These are phyloP conservation scores for Syritta pipiens DNA, from an alignment of 2,888 invertebrate species.

Conservation along the genomic window DNA sequence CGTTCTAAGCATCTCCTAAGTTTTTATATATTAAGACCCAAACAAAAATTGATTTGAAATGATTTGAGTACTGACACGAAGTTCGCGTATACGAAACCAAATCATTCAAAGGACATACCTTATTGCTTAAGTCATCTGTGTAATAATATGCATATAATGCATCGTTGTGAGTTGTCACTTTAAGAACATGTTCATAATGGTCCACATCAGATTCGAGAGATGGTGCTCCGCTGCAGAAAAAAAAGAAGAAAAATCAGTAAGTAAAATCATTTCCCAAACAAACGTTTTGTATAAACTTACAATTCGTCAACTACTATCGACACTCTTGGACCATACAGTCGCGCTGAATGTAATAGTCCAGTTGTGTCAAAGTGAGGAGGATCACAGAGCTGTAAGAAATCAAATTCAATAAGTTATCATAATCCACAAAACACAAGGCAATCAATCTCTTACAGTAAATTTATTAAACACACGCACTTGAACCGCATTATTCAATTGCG, in stretches of 20 bases:
- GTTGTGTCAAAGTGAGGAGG: conserved; percentile 78
- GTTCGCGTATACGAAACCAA: not conserved
- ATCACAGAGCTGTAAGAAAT: conserved; percentile 74
- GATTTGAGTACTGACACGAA: not conserved
- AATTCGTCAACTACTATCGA: conserved; percentile 77
- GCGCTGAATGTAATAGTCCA: conserved; percentile 76
- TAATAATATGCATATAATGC: conserved; percentile 94
- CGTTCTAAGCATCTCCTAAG: no score
- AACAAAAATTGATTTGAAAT: not conserved
- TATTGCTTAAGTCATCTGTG: conserved; percentile 89
- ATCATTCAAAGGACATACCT: no score
- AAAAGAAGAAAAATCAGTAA: not conserved
- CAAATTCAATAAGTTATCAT: not conserved
- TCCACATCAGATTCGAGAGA: conserved; percentile 80
- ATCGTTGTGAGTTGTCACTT: conserved; percentile 91
- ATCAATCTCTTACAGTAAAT: conserved; percentile 73
- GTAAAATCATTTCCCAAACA: not conserved
- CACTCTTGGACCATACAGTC: conserved; percentile 76
- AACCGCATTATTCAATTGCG: conserved; percentile 80
- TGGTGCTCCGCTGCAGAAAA: conserved; percentile 73
- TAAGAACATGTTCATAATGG: conserved; percentile 85
- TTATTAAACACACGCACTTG: conserved; percentile 76
- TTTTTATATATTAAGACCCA: not conserved
- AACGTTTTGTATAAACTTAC: conserved; percentile 70
- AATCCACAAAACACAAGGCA: not conserved